Percentiles rank a stretch among this genome's conserved stretches.
phyloP scores from a whole-genome alignment of 2,113 vertebrate genomes.

The Candoia aspera region DNA sequence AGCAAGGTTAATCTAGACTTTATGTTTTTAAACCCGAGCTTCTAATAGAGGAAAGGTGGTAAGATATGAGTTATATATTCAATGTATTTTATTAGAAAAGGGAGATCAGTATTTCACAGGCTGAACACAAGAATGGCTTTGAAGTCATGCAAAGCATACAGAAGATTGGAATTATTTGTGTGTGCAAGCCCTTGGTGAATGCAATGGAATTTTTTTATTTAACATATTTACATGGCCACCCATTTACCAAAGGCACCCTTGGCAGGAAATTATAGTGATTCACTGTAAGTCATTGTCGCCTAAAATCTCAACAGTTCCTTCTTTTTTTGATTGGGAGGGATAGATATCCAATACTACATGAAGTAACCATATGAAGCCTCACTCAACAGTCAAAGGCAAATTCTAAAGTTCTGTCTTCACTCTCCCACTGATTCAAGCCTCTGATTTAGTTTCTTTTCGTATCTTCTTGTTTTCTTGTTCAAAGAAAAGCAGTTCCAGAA shows the following conservation, averaged over 20 bases:
- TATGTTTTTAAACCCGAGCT: neutral
- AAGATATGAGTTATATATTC: neutral
- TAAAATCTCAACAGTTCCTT: neutral
- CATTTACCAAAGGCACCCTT: neutral
- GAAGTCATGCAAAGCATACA: accelerated
- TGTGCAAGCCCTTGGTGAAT: neutral
- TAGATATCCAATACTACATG: too few relatives aligned
- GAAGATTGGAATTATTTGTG: neutral
- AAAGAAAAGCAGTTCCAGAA: neutral
- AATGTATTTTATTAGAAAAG: accelerated
- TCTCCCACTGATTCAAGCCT: neutral
- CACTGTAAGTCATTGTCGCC: neutral
- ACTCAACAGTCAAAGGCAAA: neutral
- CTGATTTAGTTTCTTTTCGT: neutral
- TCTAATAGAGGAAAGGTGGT: neutral
- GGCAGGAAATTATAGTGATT: neutral
- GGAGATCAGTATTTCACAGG: accelerated
- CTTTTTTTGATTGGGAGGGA: neutral
- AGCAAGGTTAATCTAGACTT: neutral
- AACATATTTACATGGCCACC: neutral
- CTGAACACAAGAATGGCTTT: neutral
- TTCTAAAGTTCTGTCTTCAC: neutral
- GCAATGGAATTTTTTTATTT: neutral
- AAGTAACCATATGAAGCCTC: neutral
- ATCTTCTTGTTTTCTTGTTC: neutral